Base-by-base conservation (phyloP, 2,888 invertebrate genomes). In the Myopa testacea region DNA sequence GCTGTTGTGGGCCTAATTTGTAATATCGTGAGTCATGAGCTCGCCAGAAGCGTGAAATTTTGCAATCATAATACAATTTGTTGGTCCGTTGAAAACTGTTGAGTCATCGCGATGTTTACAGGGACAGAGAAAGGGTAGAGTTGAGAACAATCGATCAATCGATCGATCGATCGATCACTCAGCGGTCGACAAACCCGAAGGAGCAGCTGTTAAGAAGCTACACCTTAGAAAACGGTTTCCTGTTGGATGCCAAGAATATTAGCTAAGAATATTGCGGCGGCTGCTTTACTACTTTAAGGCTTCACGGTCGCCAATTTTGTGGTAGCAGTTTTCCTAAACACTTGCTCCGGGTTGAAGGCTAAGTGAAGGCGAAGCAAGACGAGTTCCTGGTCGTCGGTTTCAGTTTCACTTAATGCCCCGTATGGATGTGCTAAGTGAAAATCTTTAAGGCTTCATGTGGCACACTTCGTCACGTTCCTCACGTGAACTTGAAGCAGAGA, bases 321-420 rank as follows among this genome's bases (percentile, higher is more conserved):
- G 62, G 70, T 14, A 70, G 63, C 45, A 75, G 55, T 52, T 50
- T 71, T 69, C 79, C 65, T 78, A 80, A 81, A 78, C 63, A 63
- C 63, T 63, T 62, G 58, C 10, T 38, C 19, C 4, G 34, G 74
- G 55, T 74, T 50, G 74, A 74, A 74, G 65, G 74, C 50, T 65
- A 74, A 74, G 65, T 52, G 65, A 34, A 4, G 10, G 10, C 10
- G 45, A 45, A 45, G 37, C 8, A 37, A 74, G 26, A 50, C 34
- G 3, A 19, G 8, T 50, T 63, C 34, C n/a, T n/a, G n/a, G n/a
- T 63, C 16, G 65, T 45, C 45, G 45, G 74, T 65, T 63, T 74
- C 63, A 14, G 63, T 74, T 74, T 65, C 65, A 52, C 16, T 52
- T 52, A 55, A 65, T 63, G 45, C 50, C 26, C 45, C 3, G 19